Conservation (phyloP, 2,797 vertebrate genomes). For the Valencia hispanica region DNA sequence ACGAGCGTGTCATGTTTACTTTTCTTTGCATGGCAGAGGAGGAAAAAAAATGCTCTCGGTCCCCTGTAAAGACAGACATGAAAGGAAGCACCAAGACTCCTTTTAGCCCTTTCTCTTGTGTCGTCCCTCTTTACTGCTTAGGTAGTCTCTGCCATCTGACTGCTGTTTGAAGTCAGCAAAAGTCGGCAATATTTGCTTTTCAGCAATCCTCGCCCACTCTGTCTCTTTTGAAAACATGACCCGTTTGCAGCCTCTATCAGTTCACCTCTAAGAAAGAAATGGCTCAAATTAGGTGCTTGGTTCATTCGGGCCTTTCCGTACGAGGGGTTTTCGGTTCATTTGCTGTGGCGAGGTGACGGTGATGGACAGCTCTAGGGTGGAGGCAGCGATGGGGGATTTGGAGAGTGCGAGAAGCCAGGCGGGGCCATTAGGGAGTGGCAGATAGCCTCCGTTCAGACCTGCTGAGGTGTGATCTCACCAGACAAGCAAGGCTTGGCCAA, state of each 20-base stretch:
- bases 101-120: conserved; percentile 73
- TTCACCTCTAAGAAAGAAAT: conserved; percentile 58
- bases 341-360: conserved; percentile 39
- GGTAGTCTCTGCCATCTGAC: conserved; percentile 71
- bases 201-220: conserved; percentile 65
- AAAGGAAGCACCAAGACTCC: conserved; percentile 72
- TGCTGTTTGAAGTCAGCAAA: conserved; percentile 73
- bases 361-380: conserved; percentile 50
- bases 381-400: conserved; percentile 9
- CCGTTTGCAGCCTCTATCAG: conserved; percentile 64
- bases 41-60: conserved; percentile 58
- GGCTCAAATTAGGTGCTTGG: conserved; percentile 66
- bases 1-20: conserved; percentile 68
- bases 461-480: conserved; percentile 74
- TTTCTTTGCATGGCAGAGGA: conserved; percentile 62
- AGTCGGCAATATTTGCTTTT: conserved; percentile 77
- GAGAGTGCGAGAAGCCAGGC: conserved; percentile 56
- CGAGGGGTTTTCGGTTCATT: conserved; percentile 37
- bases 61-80: conserved; percentile 72
- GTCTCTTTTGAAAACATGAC: conserved; percentile 71
- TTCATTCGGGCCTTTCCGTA: conserved; percentile 45
- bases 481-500: conserved; percentile 47
- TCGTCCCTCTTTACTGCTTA: conserved; percentile 61
- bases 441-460: conserved; percentile 61
- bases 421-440: conserved; percentile 64